Evolutionary conservation across 1,140 invertebrate species (phyloP), one percentile per base, ranked within the genome.

Genomic region (Saccostrea echinata): DNA sequence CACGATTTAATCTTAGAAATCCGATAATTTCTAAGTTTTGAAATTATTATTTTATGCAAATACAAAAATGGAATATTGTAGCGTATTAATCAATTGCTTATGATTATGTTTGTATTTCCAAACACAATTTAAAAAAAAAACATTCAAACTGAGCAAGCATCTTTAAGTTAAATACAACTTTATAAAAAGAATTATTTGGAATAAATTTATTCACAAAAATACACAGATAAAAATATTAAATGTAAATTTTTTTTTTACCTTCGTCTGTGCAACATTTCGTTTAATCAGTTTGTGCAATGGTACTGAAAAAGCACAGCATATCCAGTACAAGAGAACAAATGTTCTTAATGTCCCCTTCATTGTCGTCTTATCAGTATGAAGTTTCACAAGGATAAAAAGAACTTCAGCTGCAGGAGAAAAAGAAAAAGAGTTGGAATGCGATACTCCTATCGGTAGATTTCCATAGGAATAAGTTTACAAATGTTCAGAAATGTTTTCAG

Each of bases 311-410:
- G 30, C 68, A 33, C 68, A 76, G 27, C 68, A 76, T 30, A 76
- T 30, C 16, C 27, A 76, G 11, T 33, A 76, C 24, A 76, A 27
- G 27, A 76, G 68, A 30, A 76, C 33, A 4, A 30, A 27, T 16
- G 27, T 76, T 76, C 30, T 27, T 16, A 76, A 3, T 30, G 68
- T 33, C 68, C 68, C 68, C 68, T 76, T 76, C 68, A 76, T 76
- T 4, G 8, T 76, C 33, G 43, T 43, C 43, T 43, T 43, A 43
- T 43, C 9, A 8, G 43, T 43, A 43, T 43, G 43, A 43, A 43
- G 6, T 43, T 43, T 43, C 43, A 43, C 6, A 43, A 1, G 6
- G 9, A 9, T 8, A 43, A 43, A 43, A 43, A 43, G 0, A 43
- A 43, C 43, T 43, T 43, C 43, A 43, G 16, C 21, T n/a, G 57